Evolutionary conservation across 2,888 invertebrate genomes (phyloP), one percentile per base, ranked within the genome.

Genomic region (Zaprionus obscuricornis): DNA sequence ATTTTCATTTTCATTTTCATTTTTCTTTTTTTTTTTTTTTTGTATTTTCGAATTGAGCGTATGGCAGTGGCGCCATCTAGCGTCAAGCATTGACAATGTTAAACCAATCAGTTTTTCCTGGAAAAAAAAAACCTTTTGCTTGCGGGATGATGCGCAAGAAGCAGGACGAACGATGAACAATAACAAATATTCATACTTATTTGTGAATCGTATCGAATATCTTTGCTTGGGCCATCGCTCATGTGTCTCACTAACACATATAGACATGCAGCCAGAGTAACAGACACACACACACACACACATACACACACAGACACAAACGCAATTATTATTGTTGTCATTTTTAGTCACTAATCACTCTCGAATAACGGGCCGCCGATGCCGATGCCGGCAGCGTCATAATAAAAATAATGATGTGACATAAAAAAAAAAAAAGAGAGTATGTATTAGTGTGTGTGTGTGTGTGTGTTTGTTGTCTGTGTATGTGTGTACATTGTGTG

Each of bases 371-470:
- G 71, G 67, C 56, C 62, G 60, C 17, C 45, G 40, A n/a, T 20
- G 50, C 39, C 55, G 60, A 29, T 56, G 60, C 59, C 52, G 74
- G 69, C 81, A 65, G 85, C 67, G 71, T 66, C 78, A 77, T 78
- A 84, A 84, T 77, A 84, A 81, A 78, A 78, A 85, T 78, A 78
- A 78, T 78, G 78, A 78, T 82, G 82, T 74, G 82, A 82, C 78
- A 84, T 78, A 77, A 84, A 82, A 70, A 75, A 64, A 39, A 4
- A 27, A 7, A 6, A 7, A 6, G 6, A 27, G 5, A 8, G 18
- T 27, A 18, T 59, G 26, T 63, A 1, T 42, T 20, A 24, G 39
- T 56, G 37, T 29, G 16, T 22, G 16, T 47, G 33, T 22, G 11
- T 31, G 22, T 50, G 50, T 24, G 7, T 43, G 29, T 62, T 6